Evolutionary conservation across 2,888 invertebrate species (phyloP), one percentile per base, ranked within the genome.

Genomic region (Sacculina carcini): DNA sequence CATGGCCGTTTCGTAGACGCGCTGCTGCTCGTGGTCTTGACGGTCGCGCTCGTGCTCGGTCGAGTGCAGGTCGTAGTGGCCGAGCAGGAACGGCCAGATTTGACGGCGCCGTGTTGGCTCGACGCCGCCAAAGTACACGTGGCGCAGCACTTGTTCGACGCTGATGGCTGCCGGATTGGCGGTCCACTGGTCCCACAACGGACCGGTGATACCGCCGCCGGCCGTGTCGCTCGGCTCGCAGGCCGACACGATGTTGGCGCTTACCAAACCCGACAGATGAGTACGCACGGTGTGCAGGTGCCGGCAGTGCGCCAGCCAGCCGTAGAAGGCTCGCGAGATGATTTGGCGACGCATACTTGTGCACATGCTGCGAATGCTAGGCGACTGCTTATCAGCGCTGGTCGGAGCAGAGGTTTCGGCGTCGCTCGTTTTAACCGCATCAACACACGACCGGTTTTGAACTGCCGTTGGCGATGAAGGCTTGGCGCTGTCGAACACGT

Each of bases 331-430:
- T 53, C 92, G 71, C 0, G 89, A 89, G 57, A 90, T 82, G 53
- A 94, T 90, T 68, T 92, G 90, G 12, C 83, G 76, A 55, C 81
- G 78, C 90, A 92, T 92, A 1, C 86, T 87, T 63, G 84, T 82
- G 70, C 90, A 94, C 10, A 92, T 80, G 59, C 84, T 69, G 63
- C 80, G 70, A 55, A 76, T 51, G 32, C 31, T 28, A 16, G 51
- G 32, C 24, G 51, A 50, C 23, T 19, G 14, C 34, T 36, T 24
- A 19, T 42, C 26, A 26, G 21, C 23, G n/a, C 46, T 46, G 28
- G n/a, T 19, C 1, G 28, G 5, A 10, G 36, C 19, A 3, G 38
- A 14, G 24, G 50, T 16, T 24, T 10, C 14, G 39, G 39, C 39
- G 4, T 16, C 3, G n/a, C n/a, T n/a, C n/a, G n/a, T n/a, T n/a